Base-by-base conservation (phyloP, 2,888 invertebrate genomes). In the Drosophila robusta region DNA sequence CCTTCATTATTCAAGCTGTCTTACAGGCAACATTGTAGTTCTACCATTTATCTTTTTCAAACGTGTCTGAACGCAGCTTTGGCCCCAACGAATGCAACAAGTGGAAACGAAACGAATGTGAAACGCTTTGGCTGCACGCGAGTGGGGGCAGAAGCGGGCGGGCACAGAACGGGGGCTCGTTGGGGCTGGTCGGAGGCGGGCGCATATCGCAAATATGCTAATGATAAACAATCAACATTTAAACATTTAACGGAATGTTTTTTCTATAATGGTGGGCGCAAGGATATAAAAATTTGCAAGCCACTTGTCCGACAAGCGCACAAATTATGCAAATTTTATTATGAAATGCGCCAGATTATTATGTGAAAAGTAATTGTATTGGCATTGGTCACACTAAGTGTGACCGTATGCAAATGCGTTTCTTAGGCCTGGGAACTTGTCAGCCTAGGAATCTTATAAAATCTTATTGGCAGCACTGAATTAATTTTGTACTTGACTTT, bases 131-230 rank as follows among this genome's bases (percentile, higher is more conserved):
- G n/a, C 50, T 32, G 16, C 26, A 16, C 41, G 49, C 18, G n/a
- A 34, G 44, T 26, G 9, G 29, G 45, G 50, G 18, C 39, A 7
- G 4, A 8, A 44, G 3, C 4, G 4, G 11, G 7, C 9, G 45
- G 9, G 3, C 12, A 11, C 6, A 7, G 38, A 45, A 14, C 4
- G 9, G 6, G 24, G 29, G 4, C 2, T 5, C 38, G 2, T 26
- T 12, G 34, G 29, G 22, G 12, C 3, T 12, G 4, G 9, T 26
- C n/a, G 12, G 24, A 11, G 47, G 22, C 8, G 11, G 36, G 16
- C n/a, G 57, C 42, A 39, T 39, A 50, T 41, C 64, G 60, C 18
- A 64, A 75, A 77, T 76, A 76, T 81, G 82, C 78, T 69, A 81
- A 81, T 81, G 60, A 77, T 75, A 70, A 75, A 56, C 78, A 74